Conservation (phyloP, 2,797 vertebrate species). For the Sylvia borin region DNA sequence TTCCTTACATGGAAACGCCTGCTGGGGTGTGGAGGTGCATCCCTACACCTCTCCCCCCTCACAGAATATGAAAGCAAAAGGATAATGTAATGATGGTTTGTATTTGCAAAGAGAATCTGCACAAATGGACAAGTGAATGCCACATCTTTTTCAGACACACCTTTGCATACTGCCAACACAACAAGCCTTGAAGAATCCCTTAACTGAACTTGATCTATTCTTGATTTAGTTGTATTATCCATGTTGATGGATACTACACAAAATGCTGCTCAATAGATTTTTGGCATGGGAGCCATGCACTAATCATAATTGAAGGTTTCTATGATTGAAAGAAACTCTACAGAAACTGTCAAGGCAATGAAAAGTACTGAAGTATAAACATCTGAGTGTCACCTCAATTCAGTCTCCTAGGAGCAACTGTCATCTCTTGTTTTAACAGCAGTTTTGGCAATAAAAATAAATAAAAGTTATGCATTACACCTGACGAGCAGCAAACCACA, state of each 20-base stretch:
- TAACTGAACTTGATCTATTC: neutral
- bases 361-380: slow-evolving; percentile 53
- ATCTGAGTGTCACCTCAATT: neutral
- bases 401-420: neutral
- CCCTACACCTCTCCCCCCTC: neutral
- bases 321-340: neutral
- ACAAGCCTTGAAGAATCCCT: neutral
- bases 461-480: neutral
- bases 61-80: neutral
- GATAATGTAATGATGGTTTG: neutral
- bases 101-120: neutral
- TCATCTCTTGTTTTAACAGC: slow-evolving; percentile 8
- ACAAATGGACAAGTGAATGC: neutral
- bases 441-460: neutral
- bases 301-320: slow-evolving; percentile 19
- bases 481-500: neutral
- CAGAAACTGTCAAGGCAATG: slow-evolving; percentile 28
- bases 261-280: neutral
- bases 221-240: neutral
- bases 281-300: neutral
- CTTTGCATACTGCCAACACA: neutral
- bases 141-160: neutral
- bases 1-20: too few species aligned
- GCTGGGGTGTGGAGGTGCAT: too few species aligned
- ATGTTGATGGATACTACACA: neutral